Evolutionary conservation across 1,140 invertebrate species (phyloP).

Genomic region (Brachystomella parvula): DNA sequence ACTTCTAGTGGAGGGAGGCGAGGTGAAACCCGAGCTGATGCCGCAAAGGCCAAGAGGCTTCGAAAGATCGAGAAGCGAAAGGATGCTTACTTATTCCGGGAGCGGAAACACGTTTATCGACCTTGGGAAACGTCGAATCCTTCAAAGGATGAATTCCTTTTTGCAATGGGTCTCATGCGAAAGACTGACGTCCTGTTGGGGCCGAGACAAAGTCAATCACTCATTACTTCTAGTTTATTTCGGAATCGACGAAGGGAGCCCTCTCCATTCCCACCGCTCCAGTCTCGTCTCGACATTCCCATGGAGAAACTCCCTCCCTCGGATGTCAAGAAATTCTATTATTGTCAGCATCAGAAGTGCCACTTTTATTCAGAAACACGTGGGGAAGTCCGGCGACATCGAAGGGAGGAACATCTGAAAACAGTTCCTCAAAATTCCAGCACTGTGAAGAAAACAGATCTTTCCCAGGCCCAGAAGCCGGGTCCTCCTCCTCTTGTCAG

Average conservation of each 20-base stretch:
- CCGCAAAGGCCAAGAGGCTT: not conserved
- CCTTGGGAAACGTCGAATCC: not conserved
- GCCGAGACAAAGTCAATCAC: not conserved
- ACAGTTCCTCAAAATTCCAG: not conserved
- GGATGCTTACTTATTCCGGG: not conserved
- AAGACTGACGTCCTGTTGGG: slow-evolving; percentile 10
- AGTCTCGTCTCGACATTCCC: not conserved
- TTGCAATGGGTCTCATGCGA: not conserved
- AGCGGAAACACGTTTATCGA: not conserved
- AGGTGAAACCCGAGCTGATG: not conserved
- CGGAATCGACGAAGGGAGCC: not conserved
- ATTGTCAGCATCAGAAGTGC: slow-evolving; percentile 2
- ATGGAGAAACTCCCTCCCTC: not conserved
- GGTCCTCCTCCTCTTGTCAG: not conserved
- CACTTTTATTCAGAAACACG: not conserved
- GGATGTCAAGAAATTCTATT: not conserved
- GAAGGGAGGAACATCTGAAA: not conserved
- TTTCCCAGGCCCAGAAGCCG: not conserved
- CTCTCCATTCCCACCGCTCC: not conserved
- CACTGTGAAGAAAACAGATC: not conserved
- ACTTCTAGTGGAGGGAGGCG: not conserved
- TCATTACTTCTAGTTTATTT: not conserved
- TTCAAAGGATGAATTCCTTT: not conserved
- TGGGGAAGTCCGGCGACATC: not conserved
- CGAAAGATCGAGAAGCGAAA: not conserved